Base-by-base conservation (phyloP, 2,888 invertebrate species). In the Noctua comes region DNA sequence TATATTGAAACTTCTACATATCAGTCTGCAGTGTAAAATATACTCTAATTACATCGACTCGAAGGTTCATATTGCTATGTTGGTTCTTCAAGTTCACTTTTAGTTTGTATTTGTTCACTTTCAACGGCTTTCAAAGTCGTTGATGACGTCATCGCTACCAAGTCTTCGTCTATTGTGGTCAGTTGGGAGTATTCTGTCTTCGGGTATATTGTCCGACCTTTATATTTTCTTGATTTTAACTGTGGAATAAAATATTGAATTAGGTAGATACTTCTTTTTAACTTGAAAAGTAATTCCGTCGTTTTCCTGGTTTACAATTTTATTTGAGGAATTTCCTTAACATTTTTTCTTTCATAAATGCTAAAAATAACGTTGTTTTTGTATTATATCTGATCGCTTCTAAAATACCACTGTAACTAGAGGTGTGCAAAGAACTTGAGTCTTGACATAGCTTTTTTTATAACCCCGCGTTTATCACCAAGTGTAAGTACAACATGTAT, bases 11-110 rank as follows among this genome's bases (percentile, higher is more conserved):
- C 93, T 89, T 93, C 95, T 96, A 96, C 92, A 92, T 95, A 95
- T 96, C 96, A 96, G 96, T 96, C 96, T 96, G 96, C 95, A 91
- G 93, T 95, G 93, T 95, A 94, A 93, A 92, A 92, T 94, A 87
- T 93, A 93, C 90, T 91, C 93, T 95, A 95, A 92, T 92, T 89
- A 89, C 91, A 93, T 94, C 91, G 92, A 93, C 90, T 83, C 91
- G 90, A 92, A 84, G 81, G 84, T 91, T 90, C 85, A 91, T 92
- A 91, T 94, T 93, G 92, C 95, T 96, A 96, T 92, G 96, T 96
- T 92, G 95, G 95, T 93, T 96, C 96, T 91, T 95, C 96, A 62
- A 93, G 90, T 90, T 92, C 91, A 84, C 90, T 91, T 86, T 91
- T 90, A 83, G 87, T 91, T 89, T 91, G 89, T 91, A 89, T 90